Evolutionary conservation across 2,113 vertebrate genomes (phyloP).

Genomic region (Garra rufa): DNA sequence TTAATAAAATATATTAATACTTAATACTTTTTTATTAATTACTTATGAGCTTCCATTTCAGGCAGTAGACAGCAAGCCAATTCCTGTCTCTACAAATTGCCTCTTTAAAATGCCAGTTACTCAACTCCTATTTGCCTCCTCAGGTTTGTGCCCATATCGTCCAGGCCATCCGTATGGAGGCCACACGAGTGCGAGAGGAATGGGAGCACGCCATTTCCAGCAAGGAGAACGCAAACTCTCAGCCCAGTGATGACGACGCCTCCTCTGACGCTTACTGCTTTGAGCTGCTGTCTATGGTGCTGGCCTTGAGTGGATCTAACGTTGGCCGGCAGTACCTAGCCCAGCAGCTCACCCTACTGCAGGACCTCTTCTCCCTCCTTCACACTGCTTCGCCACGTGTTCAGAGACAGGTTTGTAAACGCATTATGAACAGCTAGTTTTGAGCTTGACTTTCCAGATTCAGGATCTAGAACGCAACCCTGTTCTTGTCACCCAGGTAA

Average conservation of each 20-base stretch:
- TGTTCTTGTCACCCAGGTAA: slow-evolving; percentile 79
- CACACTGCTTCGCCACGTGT: slow-evolving; percentile 97
- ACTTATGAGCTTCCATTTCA: too few relatives aligned
- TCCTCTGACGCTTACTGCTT: slow-evolving; percentile 97
- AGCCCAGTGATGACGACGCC: slow-evolving; percentile 94
- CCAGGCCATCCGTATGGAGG: slow-evolving; percentile 98
- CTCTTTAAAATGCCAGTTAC: background rate
- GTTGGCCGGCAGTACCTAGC: slow-evolving; percentile 96
- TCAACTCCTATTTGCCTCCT: background rate
- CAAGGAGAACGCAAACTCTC: slow-evolving; percentile 98
- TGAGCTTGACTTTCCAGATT: background rate
- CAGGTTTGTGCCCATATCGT: slow-evolving; percentile 98
- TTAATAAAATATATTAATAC: too few relatives aligned
- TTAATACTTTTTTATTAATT: too few relatives aligned
- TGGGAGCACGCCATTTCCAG: slow-evolving; percentile 99
- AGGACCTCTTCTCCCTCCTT: slow-evolving; percentile 95
- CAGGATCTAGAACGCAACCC: background rate
- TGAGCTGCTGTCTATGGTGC: slow-evolving; percentile 96
- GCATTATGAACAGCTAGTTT: background rate
- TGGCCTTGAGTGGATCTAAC: slow-evolving; percentile 95
- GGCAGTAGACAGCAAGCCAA: background rate
- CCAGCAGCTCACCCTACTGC: slow-evolving; percentile 95
- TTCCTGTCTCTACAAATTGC: background rate
- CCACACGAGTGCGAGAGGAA: slow-evolving; percentile 94
- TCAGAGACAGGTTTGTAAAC: slow-evolving; percentile 89